phyloP scores from a whole-genome alignment of 2,888 invertebrate species.

The Steromphala cineraria region DNA sequence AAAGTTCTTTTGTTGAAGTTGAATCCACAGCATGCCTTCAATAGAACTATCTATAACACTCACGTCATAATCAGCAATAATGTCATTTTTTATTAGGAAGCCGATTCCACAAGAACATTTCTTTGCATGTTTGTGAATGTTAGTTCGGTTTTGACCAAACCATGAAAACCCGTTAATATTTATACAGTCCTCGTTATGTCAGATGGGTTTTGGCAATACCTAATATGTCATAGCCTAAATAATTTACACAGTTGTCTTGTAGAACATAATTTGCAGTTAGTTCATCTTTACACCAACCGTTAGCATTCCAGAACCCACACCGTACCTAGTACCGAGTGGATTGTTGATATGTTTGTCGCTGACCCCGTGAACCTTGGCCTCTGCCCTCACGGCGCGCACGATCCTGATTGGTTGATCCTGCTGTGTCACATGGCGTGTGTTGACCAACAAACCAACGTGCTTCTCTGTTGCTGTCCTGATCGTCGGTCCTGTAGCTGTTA shows the following conservation, averaged over 20 bases:
- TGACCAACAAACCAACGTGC: background rate
- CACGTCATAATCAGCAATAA: background rate
- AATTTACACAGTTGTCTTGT: background rate
- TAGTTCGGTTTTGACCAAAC: conserved; percentile 27
- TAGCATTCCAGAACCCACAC: conserved; percentile 30
- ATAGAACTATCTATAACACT: background rate
- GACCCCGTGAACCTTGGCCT: background rate
- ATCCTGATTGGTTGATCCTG: background rate
- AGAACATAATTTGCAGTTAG: conserved; percentile 13
- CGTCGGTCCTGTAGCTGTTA: background rate
- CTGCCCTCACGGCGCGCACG: background rate
- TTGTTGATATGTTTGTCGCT: background rate
- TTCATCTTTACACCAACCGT: conserved; percentile 9
- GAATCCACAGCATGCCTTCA: background rate
- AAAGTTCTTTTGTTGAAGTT: background rate
- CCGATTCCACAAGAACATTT: conserved; percentile 25
- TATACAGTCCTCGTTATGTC: background rate
- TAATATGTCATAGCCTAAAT: conserved; percentile 23
- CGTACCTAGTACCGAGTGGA: background rate
- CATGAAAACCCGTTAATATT: conserved; percentile 13
- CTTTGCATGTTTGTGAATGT: conserved; percentile 21
- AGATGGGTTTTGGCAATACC: conserved; percentile 33
- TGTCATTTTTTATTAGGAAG: background rate
- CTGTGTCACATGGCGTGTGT: background rate
- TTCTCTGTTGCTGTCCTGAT: background rate